Conservation (phyloP, 2,888 invertebrate species). For the Bugulina stolonifera region DNA sequence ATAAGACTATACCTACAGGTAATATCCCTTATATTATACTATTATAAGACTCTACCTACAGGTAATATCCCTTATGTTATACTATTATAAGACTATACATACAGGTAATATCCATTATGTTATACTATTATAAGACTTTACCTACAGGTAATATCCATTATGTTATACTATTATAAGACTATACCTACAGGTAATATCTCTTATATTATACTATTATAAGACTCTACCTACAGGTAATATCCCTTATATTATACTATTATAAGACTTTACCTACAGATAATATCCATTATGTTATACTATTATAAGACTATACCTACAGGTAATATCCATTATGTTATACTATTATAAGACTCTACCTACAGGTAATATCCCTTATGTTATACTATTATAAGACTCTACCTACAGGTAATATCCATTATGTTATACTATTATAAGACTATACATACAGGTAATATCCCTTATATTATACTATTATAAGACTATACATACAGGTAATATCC, state of each 20-base stretch:
- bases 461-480: constrained; percentile 53
- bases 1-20: neutral
- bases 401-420: neutral
- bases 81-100: constrained; percentile 51
- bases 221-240: constrained; percentile 48
- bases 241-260: neutral
- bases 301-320: neutral
- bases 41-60: neutral
- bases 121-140: neutral
- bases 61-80: constrained; percentile 49
- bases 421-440: neutral
- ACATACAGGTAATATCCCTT: neutral
- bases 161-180: neutral
- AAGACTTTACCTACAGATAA: neutral
- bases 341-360: constrained; percentile 51
- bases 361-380: constrained; percentile 36
- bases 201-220: constrained; percentile 54
- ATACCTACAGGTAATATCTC: constrained; percentile 32
- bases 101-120: constrained; percentile 39
- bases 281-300: neutral
- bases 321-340: constrained; percentile 53
- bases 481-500: constrained; percentile 48
- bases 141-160: neutral
- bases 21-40: neutral
- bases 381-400: neutral